Base-by-base conservation (phyloP, 2,113 vertebrate species). In the Pachyramphus minor region DNA sequence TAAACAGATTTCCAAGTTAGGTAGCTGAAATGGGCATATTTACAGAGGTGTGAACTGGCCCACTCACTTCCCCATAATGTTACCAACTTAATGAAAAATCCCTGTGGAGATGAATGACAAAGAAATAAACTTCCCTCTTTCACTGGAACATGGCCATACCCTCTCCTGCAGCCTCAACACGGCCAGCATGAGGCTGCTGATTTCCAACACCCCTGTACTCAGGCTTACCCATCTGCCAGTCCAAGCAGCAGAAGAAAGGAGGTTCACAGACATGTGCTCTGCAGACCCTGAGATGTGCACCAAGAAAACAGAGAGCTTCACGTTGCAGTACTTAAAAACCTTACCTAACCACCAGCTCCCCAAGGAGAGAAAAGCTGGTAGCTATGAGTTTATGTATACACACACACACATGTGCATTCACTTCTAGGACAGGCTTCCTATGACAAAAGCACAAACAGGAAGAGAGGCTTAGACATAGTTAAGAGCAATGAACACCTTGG, bases 361-460 rank as follows among this genome's bases (percentile, higher is more conserved):
- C 3, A 11, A 12, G 28, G 11, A 79, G 8, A 15, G 37, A 68
- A 58, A 69, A 41, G 59, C 68, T 71, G n/a, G 16, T 5, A 73
- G 72, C 16, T 16, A 5, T 0, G 6, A 47, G 23, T 12, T 14
- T 62, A 28, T 1, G 5, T 1, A 3, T 12, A 35, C 9, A n/a
- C 3, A 42, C 5, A n/a, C 2, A 41, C 39, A 8, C 2, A 7
- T 0, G 11, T 0, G 1, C 1, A 1, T 5, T 28, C 5, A 3
- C 17, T 59, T 59, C 49, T 17, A 20, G 7, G 41, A 76, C 37
- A 73, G 19, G 31, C 18, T 10, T 88, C 63, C 59, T 24, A 5
- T 7, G 14, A 58, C 67, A 66, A 66, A 92, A 31, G 15, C 76
- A 77, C 23, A 66, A 71, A 69, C 0, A 95, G 67, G 82, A 90